These are phyloP conservation scores for Leptinotarsa tumamoca DNA, from an alignment of 2,888 invertebrate genomes.

Conservation along the genomic window DNA sequence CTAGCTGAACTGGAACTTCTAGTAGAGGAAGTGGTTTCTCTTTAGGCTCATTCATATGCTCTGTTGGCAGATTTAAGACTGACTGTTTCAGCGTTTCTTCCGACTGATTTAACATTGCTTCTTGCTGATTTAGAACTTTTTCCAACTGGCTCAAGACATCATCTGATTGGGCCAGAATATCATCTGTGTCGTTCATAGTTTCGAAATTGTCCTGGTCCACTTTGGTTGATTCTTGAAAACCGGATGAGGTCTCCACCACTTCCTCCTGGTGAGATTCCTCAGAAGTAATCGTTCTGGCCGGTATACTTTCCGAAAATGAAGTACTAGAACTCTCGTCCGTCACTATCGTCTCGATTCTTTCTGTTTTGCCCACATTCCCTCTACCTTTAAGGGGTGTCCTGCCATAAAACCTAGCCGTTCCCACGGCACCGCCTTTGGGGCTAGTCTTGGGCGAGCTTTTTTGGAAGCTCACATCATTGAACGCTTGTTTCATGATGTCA, in stretches of 20 bases:
- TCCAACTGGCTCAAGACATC: slow-evolving; percentile 8
- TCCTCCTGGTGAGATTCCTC: not conserved
- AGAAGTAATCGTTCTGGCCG: not conserved
- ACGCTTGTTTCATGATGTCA: slow-evolving; percentile 73
- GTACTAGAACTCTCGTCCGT: not conserved
- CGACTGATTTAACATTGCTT: not conserved
- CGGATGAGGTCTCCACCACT: not conserved
- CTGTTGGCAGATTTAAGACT: not conserved
- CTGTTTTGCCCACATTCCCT: slow-evolving; percentile 20
- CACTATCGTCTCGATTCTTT: slow-evolving; percentile 15
- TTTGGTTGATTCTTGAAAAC: not conserved
- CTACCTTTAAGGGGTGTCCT: slow-evolving; percentile 26
- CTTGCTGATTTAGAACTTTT: slow-evolving; percentile 4
- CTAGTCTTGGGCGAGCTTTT: slow-evolving; percentile 33
- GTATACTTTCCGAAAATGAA: not conserved
- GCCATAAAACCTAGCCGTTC: slow-evolving; percentile 39
- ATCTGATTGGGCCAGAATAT: not conserved
- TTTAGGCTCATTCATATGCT: slow-evolving; percentile 6
- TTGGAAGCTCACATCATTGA: slow-evolving; percentile 58
- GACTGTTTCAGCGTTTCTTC: not conserved
- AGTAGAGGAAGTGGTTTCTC: slow-evolving; percentile 1
- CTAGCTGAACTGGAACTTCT: not conserved
- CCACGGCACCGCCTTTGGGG: slow-evolving; percentile 22
- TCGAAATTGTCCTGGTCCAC: not conserved
- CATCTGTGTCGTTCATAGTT: not conserved